Conservation (phyloP, 2,888 invertebrate species). For the Lacanobia oleracea region DNA sequence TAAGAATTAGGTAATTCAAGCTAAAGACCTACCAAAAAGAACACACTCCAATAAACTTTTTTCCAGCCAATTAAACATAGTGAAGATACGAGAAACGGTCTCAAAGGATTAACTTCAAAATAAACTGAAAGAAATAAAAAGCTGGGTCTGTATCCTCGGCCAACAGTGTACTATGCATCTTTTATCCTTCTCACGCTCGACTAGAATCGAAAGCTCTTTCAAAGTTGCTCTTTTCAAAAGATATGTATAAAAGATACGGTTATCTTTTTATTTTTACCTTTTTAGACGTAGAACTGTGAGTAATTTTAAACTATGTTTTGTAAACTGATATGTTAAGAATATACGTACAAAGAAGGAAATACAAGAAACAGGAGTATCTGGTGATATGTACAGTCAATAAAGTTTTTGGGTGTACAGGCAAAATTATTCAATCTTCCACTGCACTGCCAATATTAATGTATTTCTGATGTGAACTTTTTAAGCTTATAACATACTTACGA, state of each 20-base stretch:
- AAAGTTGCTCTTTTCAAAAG: constrained; percentile 64
- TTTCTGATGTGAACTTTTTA: too few relatives aligned
- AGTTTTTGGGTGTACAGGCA: too few relatives aligned
- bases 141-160: constrained; percentile 9
- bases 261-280: constrained; percentile 31
- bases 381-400: too few relatives aligned
- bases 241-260: constrained; percentile 48
- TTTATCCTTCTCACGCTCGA: constrained; percentile 62
- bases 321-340: background rate
- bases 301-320: background rate
- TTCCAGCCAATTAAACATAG: constrained; percentile 1
- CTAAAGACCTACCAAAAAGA: background rate
- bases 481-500: too few relatives aligned
- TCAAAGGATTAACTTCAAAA: constrained; percentile 4
- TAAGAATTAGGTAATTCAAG: background rate
- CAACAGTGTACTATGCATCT: constrained; percentile 53
- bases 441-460: too few relatives aligned
- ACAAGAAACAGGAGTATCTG: too few relatives aligned
- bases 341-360: too few relatives aligned
- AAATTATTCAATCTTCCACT: too few relatives aligned
- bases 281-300: constrained; percentile 8
- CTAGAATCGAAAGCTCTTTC: constrained; percentile 54
- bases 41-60: background rate
- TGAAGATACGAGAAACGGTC: background rate
- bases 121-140: background rate